Evolutionary conservation across 2,888 invertebrate species (phyloP).

Genomic region (Conomelus anceps): DNA sequence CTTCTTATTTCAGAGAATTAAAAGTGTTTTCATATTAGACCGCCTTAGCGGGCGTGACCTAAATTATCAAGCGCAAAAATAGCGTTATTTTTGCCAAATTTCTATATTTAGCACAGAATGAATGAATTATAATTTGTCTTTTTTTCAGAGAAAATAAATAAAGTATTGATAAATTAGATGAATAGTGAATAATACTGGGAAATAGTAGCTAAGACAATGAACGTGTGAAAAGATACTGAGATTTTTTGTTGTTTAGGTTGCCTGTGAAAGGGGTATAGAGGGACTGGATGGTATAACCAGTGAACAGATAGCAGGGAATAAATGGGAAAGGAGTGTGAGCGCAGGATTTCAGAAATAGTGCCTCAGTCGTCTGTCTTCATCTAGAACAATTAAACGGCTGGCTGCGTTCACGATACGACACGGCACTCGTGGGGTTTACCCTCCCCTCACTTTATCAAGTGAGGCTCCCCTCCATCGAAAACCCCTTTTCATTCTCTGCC

Average conservation of each 20-base stretch:
- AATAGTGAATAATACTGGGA: too few species aligned
- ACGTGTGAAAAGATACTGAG: neutral
- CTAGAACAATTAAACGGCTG: slow-evolving; percentile 19
- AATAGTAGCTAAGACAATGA: too few species aligned
- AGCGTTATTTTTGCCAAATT: too few species aligned
- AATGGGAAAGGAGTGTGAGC: slow-evolving; percentile 26
- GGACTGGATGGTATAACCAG: neutral
- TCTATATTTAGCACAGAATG: too few species aligned
- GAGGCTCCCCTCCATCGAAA: neutral
- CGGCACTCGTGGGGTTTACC: neutral
- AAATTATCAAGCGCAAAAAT: too few species aligned
- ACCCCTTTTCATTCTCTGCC: neutral
- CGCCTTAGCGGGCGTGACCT: too few species aligned
- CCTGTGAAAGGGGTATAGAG: neutral
- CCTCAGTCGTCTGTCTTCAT: slow-evolving; percentile 18
- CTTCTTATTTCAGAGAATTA: too few species aligned
- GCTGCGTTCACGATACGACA: slow-evolving; percentile 4
- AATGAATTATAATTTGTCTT: too few species aligned
- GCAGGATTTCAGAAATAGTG: slow-evolving; percentile 16
- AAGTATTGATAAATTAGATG: too few species aligned
- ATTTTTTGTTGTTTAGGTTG: neutral
- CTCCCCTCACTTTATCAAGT: neutral
- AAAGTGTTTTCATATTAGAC: too few species aligned
- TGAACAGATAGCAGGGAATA: neutral
- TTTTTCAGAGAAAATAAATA: too few species aligned